A percentile compares a stretch with the other conserved stretches of the same genome.
These are phyloP conservation scores for Corythaeola cristata DNA, from an alignment of 2,113 vertebrate species.

Conservation along the genomic window DNA sequence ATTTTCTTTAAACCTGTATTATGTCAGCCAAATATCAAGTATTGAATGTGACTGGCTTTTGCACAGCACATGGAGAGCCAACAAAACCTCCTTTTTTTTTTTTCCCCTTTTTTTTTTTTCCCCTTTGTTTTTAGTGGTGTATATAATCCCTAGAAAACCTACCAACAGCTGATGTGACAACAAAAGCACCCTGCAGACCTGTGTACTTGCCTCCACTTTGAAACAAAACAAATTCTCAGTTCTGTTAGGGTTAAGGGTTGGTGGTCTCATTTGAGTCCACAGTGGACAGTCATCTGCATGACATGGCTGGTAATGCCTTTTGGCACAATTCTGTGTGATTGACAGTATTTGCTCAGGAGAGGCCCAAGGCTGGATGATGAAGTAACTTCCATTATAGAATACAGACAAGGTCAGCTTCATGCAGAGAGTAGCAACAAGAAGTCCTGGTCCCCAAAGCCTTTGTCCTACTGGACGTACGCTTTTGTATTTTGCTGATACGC, in stretches of 20 bases:
- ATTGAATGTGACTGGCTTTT: background rate
- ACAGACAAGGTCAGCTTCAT: slow-evolving; percentile 54
- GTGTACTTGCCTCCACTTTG: background rate
- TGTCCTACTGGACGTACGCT: background rate
- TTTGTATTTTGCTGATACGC: slow-evolving; percentile 36
- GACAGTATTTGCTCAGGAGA: slow-evolving; percentile 24
- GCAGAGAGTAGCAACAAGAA: slow-evolving; percentile 32
- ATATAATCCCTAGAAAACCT: background rate
- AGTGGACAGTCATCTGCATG: background rate
- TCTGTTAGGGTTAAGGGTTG: background rate
- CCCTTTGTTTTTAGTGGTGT: background rate
- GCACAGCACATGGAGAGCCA: background rate
- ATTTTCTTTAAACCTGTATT: background rate
- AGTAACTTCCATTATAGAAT: slow-evolving; percentile 68
- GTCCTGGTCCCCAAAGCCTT: slow-evolving; percentile 26
- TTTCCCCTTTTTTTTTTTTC: background rate
- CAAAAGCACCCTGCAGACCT: background rate
- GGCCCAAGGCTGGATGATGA: slow-evolving; percentile 31
- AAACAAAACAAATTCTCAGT: slow-evolving; percentile 20
- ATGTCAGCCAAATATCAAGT: background rate
- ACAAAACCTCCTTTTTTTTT: background rate
- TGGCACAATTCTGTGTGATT: background rate
- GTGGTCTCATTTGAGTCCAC: slow-evolving; percentile 4
- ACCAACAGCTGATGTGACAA: background rate
- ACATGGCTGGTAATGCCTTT: background rate